Base-by-base conservation (phyloP, 2,797 vertebrate genomes). In the Lindbergichthys nudifrons region DNA sequence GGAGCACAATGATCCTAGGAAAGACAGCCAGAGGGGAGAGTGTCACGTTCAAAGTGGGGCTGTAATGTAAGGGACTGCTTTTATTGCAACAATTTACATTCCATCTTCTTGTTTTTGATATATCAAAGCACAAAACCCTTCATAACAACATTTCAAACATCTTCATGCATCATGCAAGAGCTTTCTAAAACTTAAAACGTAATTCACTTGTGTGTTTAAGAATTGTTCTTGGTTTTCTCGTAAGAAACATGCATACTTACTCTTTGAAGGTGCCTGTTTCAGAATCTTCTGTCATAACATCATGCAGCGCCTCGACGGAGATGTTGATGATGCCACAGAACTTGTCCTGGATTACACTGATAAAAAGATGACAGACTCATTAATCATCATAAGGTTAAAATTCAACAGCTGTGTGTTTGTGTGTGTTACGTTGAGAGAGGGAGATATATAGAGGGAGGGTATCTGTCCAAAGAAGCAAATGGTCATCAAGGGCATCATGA, bases 311-410 rank as follows among this genome's bases (percentile, higher is more conserved):
- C 93, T 99, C 98, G 53, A 99, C 96, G 1, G 96, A 96, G 92
- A 99, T 93, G 83, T 96, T 99, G 92, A 99, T 94, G 90, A 99
- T 98, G 69, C 97, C 97, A 75, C 97, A 99, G 90, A 99, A 99
- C 92, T 98, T 99, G 92, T 99, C 98, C 87, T 98, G 97, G 84
- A 99, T 95, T 90, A 97, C 94, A 84, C 98, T 99, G 91, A 58
- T 71, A 92, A 86, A 66, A 86, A 93, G 82, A 90, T 2, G 5
- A 51, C 2, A 21, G 13, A 21, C 56, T 62, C 36, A 66, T 70
- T 74, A 88, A 21, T 69, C 19, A 21, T 69, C 19, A 54, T 15
- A 21, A 54, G 7, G 62, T 43, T 14, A 65, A 16, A 36, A 63
- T 18, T 48, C 43, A 65, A 47, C 23, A 57, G 41, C 32, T 70